These are phyloP conservation scores for Dasypolia templi DNA, from an alignment of 2,888 invertebrate genomes.

Conservation along the genomic window DNA sequence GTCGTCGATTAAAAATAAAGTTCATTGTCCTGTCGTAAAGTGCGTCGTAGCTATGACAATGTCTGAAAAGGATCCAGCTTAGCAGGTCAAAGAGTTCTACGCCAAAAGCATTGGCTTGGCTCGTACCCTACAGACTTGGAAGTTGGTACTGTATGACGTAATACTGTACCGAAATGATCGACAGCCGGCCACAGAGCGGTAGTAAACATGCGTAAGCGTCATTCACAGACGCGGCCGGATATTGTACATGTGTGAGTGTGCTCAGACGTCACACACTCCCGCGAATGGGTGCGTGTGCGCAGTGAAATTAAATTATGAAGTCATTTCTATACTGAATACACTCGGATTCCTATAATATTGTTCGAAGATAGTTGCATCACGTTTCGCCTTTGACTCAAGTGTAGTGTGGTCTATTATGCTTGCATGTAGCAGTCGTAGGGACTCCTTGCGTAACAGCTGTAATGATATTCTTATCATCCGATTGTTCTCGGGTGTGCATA, in stretches of 20 bases:
- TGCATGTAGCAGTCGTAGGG: conserved; percentile 57
- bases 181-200: conserved; percentile 78
- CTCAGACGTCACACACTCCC: conserved; percentile 62
- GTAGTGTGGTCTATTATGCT: conserved; percentile 72
- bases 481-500: conserved; percentile 65
- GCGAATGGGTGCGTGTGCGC: conserved; percentile 68
- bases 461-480: conserved; percentile 65
- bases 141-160: conserved; percentile 81
- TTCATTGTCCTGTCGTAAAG: conserved; percentile 39
- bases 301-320: conserved; percentile 84
- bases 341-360: conserved; percentile 71
- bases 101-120: conserved; percentile 61
- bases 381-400: conserved; percentile 73
- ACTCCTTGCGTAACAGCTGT: conserved; percentile 67
- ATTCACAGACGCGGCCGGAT: conserved; percentile 85
- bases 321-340: conserved; percentile 81
- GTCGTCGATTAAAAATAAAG: conserved; percentile 41
- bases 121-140: conserved; percentile 60
- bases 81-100: conserved; percentile 65
- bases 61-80: conserved; percentile 48
- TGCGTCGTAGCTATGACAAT: conserved; percentile 38
- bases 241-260: conserved; percentile 73
- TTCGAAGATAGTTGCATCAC: conserved; percentile 74
- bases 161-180: conserved; percentile 82
- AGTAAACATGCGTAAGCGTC: conserved; percentile 88